phyloP scores from a whole-genome alignment of 2,113 vertebrate species.

The Pyxicephalus adspersus region DNA sequence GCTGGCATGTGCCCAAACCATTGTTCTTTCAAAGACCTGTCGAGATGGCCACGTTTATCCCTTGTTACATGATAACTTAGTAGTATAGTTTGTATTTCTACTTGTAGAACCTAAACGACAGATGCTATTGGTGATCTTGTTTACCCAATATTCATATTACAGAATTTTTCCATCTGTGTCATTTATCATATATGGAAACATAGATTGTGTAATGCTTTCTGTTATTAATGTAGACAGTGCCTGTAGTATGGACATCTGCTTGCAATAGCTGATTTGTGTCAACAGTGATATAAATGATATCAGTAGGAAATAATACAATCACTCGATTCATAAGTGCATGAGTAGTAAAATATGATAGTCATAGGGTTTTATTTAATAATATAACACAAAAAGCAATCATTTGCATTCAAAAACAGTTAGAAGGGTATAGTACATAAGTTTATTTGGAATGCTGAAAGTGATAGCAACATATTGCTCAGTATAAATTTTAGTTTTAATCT shows the following conservation, averaged over 20 bases:
- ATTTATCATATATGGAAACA: constrained; percentile 14
- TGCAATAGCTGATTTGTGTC: constrained; percentile 30
- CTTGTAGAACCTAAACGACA: constrained; percentile 9
- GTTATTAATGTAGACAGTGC: constrained; percentile 29
- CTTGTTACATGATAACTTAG: constrained; percentile 29
- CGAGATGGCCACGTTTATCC: constrained; percentile 36
- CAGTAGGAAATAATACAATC: too few relatives aligned
- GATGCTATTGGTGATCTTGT: not conserved
- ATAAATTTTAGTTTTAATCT: too few relatives aligned
- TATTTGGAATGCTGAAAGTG: too few relatives aligned
- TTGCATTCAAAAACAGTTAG: too few relatives aligned
- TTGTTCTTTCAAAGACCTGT: constrained; percentile 46
- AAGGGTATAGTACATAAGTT: too few relatives aligned
- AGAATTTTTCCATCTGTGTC: not conserved
- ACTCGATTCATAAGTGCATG: too few relatives aligned
- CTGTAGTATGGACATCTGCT: constrained; percentile 16
- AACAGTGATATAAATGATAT: constrained; percentile 11
- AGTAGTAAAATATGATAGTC: too few relatives aligned
- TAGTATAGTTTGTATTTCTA: constrained; percentile 12
- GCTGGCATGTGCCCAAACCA: constrained; percentile 43
- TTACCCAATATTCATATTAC: constrained; percentile 10
- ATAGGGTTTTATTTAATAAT: too few relatives aligned
- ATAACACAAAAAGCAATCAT: too few relatives aligned
- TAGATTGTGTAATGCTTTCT: constrained; percentile 21
- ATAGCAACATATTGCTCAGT: too few relatives aligned